Evolutionary conservation across 2,113 vertebrate genomes (phyloP), one percentile per base, ranked within the genome.

Genomic region (Nothobranchius kuhntae): DNA sequence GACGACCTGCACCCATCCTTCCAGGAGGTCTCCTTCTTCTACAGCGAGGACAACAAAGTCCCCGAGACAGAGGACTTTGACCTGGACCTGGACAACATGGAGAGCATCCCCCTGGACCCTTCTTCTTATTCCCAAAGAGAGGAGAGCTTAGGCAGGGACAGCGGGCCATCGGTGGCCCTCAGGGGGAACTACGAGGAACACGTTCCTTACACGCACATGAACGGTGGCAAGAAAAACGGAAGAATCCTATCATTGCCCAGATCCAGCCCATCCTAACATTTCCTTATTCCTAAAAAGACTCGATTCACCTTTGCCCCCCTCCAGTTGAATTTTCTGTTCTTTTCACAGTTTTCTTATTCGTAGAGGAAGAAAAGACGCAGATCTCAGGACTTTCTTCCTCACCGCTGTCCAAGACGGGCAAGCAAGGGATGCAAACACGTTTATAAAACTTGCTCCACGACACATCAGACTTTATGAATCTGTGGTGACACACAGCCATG

Each of bases 21-120:
- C 85, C 95, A 94, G 0, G 96, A 98, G 70, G 84, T 96, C 15
- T 99, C 97, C 3, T 99, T 99, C 92, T 99, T 98, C 92, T 95
- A 97, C 91, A 99, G 98, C 0, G 96, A 98, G 77, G 97, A 98
- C 78, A 99, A 99, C 94, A 98, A 98, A 82, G 92, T 94, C 5
- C 96, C 95, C 0, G 98, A 99, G 75, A 92, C 86, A 0, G 98
- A 99, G 91, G 98, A 99, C 44, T 94, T 96, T 1, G 97, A 99
- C 89, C 89, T 98, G 91, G 97, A 98, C 91, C 93, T 98, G 1
- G 98, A 99, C 84, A 98, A 99, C 93, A 99, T 99, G 96, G 98
- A 99, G 85, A 99, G 95, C 76, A 96, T 99, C 71, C 98, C 98
- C 8, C 91, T 99, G 21, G 97, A 98, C 78, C 96, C 95, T 0